These are phyloP conservation scores for Heliconius cydno DNA, from an alignment of 2,888 invertebrate genomes.

Conservation along the genomic window DNA sequence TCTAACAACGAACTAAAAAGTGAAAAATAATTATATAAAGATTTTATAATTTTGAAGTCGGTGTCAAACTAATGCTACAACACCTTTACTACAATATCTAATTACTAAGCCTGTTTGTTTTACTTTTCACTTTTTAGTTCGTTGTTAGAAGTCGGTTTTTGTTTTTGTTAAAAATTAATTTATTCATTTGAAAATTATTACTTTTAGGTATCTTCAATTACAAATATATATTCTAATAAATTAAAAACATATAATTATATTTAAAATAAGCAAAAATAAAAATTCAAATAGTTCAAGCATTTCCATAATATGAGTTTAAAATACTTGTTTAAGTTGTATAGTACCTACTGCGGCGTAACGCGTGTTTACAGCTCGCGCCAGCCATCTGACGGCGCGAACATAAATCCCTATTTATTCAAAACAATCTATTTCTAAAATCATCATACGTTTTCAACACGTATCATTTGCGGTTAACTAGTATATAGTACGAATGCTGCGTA, in stretches of 20 bases:
- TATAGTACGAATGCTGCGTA: conserved; percentile 5
- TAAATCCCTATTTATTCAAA: conserved; percentile 51
- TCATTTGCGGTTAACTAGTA: conserved; percentile 40
- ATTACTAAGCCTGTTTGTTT: too few species aligned
- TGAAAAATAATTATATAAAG: too few species aligned
- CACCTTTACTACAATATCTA: too few species aligned
- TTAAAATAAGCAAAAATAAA: neutral
- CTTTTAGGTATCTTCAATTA: neutral
- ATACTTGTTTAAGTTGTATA: neutral
- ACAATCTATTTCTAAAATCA: conserved; percentile 51
- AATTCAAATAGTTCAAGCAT: neutral
- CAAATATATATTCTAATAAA: neutral
- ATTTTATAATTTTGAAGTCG: too few species aligned
- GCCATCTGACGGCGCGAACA: conserved; percentile 43
- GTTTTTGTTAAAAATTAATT: too few species aligned
- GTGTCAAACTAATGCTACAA: too few species aligned
- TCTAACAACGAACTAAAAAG: too few species aligned
- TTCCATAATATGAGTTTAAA: neutral
- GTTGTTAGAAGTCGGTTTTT: too few species aligned
- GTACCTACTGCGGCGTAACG: neutral
- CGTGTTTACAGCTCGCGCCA: conserved; percentile 40
- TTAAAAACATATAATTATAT: too few species aligned
- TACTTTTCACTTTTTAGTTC: too few species aligned
- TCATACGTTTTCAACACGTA: conserved; percentile 43
- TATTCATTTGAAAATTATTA: neutral